These are phyloP conservation scores for Gadopsis bispinosus DNA, from an alignment of 2,797 vertebrate species.

Conservation along the genomic window DNA sequence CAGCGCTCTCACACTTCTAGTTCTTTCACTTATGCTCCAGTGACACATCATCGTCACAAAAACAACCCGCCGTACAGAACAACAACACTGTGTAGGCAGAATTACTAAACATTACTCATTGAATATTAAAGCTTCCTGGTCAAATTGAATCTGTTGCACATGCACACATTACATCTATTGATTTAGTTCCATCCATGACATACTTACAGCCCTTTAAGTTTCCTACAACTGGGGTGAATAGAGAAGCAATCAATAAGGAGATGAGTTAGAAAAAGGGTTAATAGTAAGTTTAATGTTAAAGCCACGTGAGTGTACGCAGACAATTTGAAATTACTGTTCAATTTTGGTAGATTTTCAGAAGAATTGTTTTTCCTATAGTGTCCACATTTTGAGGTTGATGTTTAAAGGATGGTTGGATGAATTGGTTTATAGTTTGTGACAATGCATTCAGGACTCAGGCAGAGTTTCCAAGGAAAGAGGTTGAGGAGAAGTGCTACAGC, in stretches of 20 bases:
- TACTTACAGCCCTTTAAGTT: constrained; percentile 57
- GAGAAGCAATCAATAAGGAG: constrained; percentile 11
- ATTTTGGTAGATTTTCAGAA: background rate
- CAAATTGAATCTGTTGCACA: constrained; percentile 58
- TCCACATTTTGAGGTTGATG: background rate
- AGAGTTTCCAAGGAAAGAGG: background rate
- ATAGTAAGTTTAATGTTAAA: background rate
- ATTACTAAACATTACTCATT: constrained; percentile 58
- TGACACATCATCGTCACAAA: constrained; percentile 37
- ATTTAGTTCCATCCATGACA: constrained; percentile 47
- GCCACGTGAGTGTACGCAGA: background rate
- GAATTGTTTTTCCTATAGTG: background rate
- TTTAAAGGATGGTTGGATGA: constrained; percentile 1
- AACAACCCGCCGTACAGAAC: constrained; percentile 18
- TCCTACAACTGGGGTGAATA: constrained; percentile 28
- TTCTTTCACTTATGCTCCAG: constrained; percentile 40
- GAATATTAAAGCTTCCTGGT: constrained; percentile 71
- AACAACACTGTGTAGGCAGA: constrained; percentile 25
- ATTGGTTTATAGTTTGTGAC: background rate
- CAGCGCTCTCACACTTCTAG: constrained; percentile 15
- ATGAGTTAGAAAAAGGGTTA: constrained; percentile 2
- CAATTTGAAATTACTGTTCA: constrained; percentile 11
- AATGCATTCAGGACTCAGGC: background rate
- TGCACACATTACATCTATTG: constrained; percentile 37
- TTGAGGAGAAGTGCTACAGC: background rate